These are phyloP conservation scores for Anser brachyrhynchus DNA, from an alignment of 2,113 vertebrate genomes.

Conservation along the genomic window DNA sequence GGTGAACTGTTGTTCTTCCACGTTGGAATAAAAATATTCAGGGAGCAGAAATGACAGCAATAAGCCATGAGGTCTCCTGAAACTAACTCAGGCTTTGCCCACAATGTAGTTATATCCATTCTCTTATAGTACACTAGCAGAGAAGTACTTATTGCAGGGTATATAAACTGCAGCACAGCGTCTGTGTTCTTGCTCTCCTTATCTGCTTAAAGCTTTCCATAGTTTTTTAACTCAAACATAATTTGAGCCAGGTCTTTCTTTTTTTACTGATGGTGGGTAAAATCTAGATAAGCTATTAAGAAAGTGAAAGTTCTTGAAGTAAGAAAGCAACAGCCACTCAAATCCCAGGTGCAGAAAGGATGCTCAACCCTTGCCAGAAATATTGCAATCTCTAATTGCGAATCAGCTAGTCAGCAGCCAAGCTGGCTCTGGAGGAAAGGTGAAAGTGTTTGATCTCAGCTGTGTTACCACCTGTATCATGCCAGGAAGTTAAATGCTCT, in stretches of 20 bases:
- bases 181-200: background rate
- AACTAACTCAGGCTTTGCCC: background rate
- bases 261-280: background rate
- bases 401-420: slow-evolving; percentile 41
- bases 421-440: slow-evolving; percentile 54
- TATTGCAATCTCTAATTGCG: slow-evolving; percentile 9
- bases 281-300: background rate
- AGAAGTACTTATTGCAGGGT: background rate
- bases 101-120: background rate
- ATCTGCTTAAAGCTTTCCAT: background rate
- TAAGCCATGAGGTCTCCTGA: background rate
- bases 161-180: background rate
- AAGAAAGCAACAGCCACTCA: background rate
- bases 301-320: background rate
- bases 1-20: background rate
- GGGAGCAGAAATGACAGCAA: background rate
- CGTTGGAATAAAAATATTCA: background rate
- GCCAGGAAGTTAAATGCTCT: slow-evolving; percentile 52
- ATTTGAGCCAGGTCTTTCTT: background rate
- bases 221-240: background rate
- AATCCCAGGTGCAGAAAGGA: slow-evolving; percentile 6
- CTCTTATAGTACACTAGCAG: background rate
- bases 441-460: slow-evolving; percentile 56
- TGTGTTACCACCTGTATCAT: slow-evolving; percentile 57
- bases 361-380: slow-evolving; percentile 43